These are phyloP conservation scores for Neoarius graeffei DNA, from an alignment of 2,113 vertebrate species.

Conservation along the genomic window DNA sequence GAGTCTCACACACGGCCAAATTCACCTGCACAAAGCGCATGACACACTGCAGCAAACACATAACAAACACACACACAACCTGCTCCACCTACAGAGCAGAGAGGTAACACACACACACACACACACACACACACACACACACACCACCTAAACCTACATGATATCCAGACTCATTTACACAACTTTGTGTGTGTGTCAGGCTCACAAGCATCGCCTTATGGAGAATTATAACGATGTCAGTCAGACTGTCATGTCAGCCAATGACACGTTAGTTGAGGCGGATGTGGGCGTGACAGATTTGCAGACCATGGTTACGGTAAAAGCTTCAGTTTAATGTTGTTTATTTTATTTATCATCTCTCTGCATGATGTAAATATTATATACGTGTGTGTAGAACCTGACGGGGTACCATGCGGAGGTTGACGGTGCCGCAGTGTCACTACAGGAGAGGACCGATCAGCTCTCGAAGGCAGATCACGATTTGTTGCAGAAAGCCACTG, in stretches of 20 bases:
- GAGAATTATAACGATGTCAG: constrained; percentile 71
- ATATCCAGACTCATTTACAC: background rate
- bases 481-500: constrained; percentile 79
- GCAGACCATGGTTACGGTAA: constrained; percentile 81
- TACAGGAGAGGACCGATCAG: constrained; percentile 79
- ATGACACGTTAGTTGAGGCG: constrained; percentile 62
- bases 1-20: constrained; percentile 77
- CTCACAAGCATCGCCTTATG: constrained; percentile 69
- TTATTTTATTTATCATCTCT: background rate
- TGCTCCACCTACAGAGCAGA: constrained; percentile 72
- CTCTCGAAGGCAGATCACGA: constrained; percentile 79
- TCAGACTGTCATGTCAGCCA: constrained; percentile 67
- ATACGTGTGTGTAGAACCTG: constrained; percentile 74
- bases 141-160: constrained; percentile 48
- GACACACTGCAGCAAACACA: constrained; percentile 67
- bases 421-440: constrained; percentile 81
- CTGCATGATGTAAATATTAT: background rate
- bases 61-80: constrained; percentile 76
- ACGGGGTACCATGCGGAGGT: constrained; percentile 88
- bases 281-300: constrained; percentile 68
- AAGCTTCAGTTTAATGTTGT: background rate
- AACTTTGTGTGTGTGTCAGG: constrained; percentile 51
- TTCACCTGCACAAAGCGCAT: constrained; percentile 74
- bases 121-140: constrained; percentile 70
- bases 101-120: constrained; percentile 80